Evolutionary conservation across 2,888 invertebrate species (phyloP).

Genomic region (Lysandra coridon): DNA sequence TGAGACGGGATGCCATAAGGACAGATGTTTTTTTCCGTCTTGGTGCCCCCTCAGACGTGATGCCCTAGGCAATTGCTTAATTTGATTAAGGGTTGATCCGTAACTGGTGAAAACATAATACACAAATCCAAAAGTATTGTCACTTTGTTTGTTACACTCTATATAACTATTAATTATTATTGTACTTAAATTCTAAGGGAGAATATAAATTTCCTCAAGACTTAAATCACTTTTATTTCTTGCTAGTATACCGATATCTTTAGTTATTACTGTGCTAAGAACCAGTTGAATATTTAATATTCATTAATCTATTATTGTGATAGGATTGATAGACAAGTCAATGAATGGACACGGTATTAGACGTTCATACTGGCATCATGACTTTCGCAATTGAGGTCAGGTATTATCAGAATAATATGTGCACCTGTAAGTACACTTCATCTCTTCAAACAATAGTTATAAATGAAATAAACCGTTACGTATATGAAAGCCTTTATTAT

Average conservation of each 20-base stretch:
- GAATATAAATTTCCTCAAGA: too few species aligned
- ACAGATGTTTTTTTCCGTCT: too few species aligned
- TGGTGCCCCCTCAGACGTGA: too few species aligned
- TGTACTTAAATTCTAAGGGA: too few species aligned
- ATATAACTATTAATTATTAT: too few species aligned
- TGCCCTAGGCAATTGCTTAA: too few species aligned
- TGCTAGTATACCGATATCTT: not conserved
- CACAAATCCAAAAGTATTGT: too few species aligned
- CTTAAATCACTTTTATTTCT: not conserved
- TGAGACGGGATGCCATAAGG: too few species aligned
- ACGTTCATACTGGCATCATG: not conserved
- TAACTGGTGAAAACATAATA: too few species aligned
- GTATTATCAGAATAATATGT: not conserved
- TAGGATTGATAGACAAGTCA: not conserved
- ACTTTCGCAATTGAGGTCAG: constrained; percentile 18
- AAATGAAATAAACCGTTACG: not conserved
- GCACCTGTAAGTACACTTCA: constrained; percentile 8
- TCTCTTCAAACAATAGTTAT: constrained; percentile 1
- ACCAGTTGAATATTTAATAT: not conserved
- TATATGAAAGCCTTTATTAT: not conserved
- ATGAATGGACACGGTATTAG: not conserved
- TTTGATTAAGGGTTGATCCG: too few species aligned
- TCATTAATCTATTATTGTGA: not conserved
- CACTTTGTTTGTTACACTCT: too few species aligned
- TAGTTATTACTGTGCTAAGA: too few species aligned